These are phyloP conservation scores for Drosophila paranaensis DNA, from an alignment of 2,888 invertebrate genomes.

Conservation along the genomic window DNA sequence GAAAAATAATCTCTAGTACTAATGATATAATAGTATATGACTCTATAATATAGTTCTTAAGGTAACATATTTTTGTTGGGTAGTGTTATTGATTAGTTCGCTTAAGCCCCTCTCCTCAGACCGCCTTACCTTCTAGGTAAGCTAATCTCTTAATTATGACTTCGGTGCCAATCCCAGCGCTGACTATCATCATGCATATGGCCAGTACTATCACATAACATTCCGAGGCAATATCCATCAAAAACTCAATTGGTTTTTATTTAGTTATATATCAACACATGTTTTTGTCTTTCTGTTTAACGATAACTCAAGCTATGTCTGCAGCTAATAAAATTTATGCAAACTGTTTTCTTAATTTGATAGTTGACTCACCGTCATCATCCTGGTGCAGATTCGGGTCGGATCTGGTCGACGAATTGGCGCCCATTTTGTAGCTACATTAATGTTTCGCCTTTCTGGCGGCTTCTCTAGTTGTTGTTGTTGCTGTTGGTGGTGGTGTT, in stretches of 20 bases:
- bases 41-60: too few species aligned
- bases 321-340: not conserved
- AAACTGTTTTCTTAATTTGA: not conserved
- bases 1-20: too few species aligned
- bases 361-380: conserved; percentile 83
- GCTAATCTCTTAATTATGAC: not conserved
- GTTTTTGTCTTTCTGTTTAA: too few species aligned
- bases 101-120: too few species aligned
- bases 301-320: not conserved
- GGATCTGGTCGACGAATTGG: conserved; percentile 83
- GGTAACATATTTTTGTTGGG: not conserved
- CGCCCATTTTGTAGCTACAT: conserved; percentile 82
- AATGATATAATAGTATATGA: too few species aligned
- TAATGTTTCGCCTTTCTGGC: conserved; percentile 47
- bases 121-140: not conserved
- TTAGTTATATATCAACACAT: not conserved
- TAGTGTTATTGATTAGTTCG: not conserved
- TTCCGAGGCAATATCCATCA: not conserved
- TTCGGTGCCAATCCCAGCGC: not conserved
- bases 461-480: conserved; percentile 26
- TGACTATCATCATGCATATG: not conserved
- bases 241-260: conserved; percentile 1
- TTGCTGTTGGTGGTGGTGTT: not conserved
- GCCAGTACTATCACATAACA: not conserved
- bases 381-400: conserved; percentile 83